Evolutionary conservation across 2,113 vertebrate genomes (phyloP).

Genomic region (Calcarius ornatus): DNA sequence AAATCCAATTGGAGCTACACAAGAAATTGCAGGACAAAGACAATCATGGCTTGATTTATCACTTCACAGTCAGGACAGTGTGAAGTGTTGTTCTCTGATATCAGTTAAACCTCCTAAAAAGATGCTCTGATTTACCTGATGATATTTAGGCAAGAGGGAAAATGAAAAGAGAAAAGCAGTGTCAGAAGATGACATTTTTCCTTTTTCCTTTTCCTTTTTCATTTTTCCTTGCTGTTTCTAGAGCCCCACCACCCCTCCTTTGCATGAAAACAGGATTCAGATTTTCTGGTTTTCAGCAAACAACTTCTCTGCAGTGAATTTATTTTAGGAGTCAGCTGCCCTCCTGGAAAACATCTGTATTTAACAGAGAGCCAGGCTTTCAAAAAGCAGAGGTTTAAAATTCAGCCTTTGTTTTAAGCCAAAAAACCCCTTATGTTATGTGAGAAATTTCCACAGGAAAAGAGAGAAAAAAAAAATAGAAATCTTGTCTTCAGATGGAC

Average conservation of each 20-base stretch:
- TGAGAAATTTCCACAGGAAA: conserved; percentile 49
- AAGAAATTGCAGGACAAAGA: neutral
- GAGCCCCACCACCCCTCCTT: neutral
- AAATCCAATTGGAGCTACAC: neutral
- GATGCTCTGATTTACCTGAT: neutral
- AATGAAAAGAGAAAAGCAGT: neutral
- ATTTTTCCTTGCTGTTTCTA: neutral
- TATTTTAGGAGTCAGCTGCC: neutral
- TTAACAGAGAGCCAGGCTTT: neutral
- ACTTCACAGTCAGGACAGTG: neutral
- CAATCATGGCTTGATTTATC: neutral
- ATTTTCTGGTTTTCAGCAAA: neutral
- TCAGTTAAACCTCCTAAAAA: neutral
- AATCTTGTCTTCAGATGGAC: neutral
- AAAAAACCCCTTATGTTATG: neutral
- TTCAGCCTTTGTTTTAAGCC: neutral
- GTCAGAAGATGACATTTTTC: neutral
- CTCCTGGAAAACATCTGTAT: neutral
- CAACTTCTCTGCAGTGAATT: neutral
- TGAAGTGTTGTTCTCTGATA: neutral
- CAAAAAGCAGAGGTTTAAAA: neutral
- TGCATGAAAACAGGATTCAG: neutral
- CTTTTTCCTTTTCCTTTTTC: too few relatives aligned
- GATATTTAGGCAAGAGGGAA: neutral
- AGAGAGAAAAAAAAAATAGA: neutral